phyloP scores from a whole-genome alignment of 37 sponge, comb jelly and placozoan genomes.

The Dysidea cf. avara region DNA sequence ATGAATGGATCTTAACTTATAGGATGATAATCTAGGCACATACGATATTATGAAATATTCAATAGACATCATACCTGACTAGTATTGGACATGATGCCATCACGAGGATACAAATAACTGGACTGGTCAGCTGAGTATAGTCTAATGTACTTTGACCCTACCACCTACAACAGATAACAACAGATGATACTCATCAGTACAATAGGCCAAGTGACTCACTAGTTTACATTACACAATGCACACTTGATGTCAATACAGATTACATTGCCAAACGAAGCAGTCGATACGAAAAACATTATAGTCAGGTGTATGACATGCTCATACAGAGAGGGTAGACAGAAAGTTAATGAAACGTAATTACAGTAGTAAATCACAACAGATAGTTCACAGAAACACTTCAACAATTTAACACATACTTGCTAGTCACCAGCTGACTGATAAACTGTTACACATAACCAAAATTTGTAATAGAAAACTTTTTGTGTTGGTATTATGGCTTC shows the following conservation, averaged over 20 bases:
- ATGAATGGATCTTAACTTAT: too few relatives aligned
- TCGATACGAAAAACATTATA: neutral
- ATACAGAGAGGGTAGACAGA: slow-evolving; percentile 83
- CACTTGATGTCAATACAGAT: neutral
- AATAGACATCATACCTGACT: slow-evolving; percentile 71
- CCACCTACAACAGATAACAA: slow-evolving; percentile 34
- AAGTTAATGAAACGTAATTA: too few relatives aligned
- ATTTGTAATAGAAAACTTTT: neutral
- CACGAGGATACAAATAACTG: slow-evolving; percentile 71
- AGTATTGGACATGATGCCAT: slow-evolving; percentile 72
- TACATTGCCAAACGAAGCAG: neutral
- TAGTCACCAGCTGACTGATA: neutral
- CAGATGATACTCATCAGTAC: neutral
- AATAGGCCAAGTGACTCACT: neutral
- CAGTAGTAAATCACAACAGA: too few relatives aligned
- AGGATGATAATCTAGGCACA: too few relatives aligned
- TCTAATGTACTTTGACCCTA: slow-evolving; percentile 79
- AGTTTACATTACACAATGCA: neutral
- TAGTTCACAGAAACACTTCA: too few relatives aligned
- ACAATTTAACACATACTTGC: too few relatives aligned
- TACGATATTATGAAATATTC: too few relatives aligned
- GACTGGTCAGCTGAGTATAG: slow-evolving; percentile 56
- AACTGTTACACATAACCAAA: neutral
- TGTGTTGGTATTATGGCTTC: neutral
- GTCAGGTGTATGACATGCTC: slow-evolving; percentile 36